These are phyloP conservation scores for Echiichthys vipera DNA, from an alignment of 2,797 vertebrate genomes.

Conservation along the genomic window DNA sequence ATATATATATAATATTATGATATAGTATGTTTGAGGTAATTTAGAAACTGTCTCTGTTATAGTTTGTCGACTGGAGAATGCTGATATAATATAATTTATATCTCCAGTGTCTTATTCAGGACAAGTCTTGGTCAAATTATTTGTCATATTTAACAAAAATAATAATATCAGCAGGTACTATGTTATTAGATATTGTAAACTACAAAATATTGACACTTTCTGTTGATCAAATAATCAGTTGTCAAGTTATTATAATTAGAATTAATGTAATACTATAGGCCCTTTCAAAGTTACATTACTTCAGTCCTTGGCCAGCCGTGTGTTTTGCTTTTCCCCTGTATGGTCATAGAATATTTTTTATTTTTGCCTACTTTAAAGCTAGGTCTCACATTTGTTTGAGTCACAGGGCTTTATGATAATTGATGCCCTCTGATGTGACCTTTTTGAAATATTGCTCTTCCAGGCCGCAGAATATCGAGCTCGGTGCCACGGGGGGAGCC, in stretches of 20 bases:
- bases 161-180: neutral
- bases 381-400: neutral
- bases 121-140: neutral
- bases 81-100: neutral
- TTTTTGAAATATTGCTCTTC: conserved; percentile 18
- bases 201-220: neutral
- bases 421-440: conserved; percentile 2
- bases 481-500: conserved; percentile 71
- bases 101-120: neutral
- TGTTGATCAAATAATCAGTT: too few relatives aligned
- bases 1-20: too few relatives aligned
- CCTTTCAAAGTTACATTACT: neutral
- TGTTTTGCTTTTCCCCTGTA: neutral
- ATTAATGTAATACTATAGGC: neutral
- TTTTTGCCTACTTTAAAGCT: neutral
- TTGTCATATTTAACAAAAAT: neutral
- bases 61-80: neutral
- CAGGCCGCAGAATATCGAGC: conserved; percentile 83
- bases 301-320: too few relatives aligned
- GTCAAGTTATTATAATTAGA: neutral
- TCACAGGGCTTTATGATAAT: neutral
- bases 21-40: neutral
- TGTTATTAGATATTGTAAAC: neutral
- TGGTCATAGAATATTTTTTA: neutral
- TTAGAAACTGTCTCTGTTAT: neutral